A percentile compares a stretch with the other conserved stretches of the same genome.
phyloP scores from a whole-genome alignment of 2,888 invertebrate genomes.

The Chymomyza fuscimana region DNA sequence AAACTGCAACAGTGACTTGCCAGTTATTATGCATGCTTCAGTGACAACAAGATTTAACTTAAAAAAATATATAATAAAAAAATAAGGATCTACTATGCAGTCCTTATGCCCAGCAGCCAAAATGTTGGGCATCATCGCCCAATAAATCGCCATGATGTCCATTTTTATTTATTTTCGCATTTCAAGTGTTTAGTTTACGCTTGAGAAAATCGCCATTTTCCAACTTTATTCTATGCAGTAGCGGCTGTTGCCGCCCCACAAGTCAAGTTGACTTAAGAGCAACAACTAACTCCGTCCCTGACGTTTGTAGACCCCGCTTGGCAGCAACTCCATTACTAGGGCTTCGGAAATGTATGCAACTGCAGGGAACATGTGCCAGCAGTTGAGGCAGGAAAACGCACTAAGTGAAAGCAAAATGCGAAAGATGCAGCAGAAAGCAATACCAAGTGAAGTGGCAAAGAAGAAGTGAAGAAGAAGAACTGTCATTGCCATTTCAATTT shows the following conservation, averaged over 20 bases:
- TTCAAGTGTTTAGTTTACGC: conserved; percentile 74
- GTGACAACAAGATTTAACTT: conserved; percentile 57
- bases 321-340: background rate
- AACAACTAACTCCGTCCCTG: background rate
- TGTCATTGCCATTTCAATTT: conserved; percentile 76
- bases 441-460: background rate
- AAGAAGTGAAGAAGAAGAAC: conserved; percentile 23
- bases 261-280: background rate
- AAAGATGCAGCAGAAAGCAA: conserved; percentile 18
- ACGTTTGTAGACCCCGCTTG: background rate
- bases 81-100: background rate
- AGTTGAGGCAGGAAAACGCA: conserved; percentile 40
- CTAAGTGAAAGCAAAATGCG: conserved; percentile 41
- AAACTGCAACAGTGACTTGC: background rate
- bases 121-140: conserved; percentile 39
- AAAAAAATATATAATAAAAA: background rate
- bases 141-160: conserved; percentile 72
- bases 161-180: conserved; percentile 72
- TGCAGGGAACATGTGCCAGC: conserved; percentile 17
- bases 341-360: background rate
- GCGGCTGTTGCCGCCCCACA: background rate
- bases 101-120: background rate
- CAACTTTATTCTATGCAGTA: conserved; percentile 56
- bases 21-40: conserved; percentile 65
- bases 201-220: conserved; percentile 72